Percentiles rank a stretch among this genome's conserved stretches.
phyloP scores from a whole-genome alignment of 2,113 vertebrate genomes.

The Crotalus tigris region DNA sequence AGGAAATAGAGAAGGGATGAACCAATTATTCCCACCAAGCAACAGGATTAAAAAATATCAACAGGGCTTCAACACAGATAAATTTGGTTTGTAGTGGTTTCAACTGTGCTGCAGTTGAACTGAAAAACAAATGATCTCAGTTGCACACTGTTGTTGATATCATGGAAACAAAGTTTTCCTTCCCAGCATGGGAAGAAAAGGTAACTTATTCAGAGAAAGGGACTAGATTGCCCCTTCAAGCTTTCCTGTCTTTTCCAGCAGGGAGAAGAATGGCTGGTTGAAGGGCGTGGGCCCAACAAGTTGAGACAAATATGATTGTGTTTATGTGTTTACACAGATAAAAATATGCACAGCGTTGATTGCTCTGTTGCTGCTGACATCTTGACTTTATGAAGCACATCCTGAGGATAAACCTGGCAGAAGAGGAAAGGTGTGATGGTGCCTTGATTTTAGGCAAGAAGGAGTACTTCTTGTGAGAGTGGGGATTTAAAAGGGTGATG shows the following conservation, averaged over 20 bases:
- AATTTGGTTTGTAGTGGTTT: neutral
- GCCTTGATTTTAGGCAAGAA: neutral
- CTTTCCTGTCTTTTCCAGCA: neutral
- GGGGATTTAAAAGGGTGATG: neutral
- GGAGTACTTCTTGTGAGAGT: neutral
- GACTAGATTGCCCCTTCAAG: neutral
- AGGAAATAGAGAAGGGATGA: neutral
- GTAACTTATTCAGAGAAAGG: neutral
- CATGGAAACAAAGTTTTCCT: too few species aligned
- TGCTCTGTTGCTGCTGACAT: neutral
- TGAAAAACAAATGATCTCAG: neutral
- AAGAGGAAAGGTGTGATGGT: neutral
- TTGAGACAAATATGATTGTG: neutral
- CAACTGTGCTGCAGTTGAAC: neutral
- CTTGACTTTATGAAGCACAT: neutral
- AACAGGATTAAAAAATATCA: neutral
- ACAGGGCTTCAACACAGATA: neutral
- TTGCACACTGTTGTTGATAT: neutral
- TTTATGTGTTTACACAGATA: neutral
- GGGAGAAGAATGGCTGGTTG: neutral
- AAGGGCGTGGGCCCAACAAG: neutral
- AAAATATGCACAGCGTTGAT: neutral
- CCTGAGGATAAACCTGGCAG: neutral
- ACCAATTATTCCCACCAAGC: neutral
- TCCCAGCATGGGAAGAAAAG: neutral